A percentile compares a stretch with the other conserved stretches of the same genome.
phyloP scores from a whole-genome alignment of 2,113 vertebrate genomes.

The Scomber scombrus region DNA sequence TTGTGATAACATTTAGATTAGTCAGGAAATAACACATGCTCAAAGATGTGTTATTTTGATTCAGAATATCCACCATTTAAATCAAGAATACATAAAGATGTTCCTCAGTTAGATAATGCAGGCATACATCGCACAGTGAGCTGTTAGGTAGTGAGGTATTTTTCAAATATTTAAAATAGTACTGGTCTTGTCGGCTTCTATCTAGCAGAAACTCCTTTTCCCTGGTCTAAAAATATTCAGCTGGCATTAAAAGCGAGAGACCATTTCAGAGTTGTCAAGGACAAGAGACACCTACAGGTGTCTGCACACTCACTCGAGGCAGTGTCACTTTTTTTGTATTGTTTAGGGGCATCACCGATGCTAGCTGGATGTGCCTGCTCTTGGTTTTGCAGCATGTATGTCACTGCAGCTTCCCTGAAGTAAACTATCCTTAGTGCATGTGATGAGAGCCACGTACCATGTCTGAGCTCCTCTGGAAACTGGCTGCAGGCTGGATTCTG shows the following conservation, averaged over 20 bases:
- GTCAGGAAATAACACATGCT: background rate
- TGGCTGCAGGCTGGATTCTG: slow-evolving; percentile 31
- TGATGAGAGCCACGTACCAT: slow-evolving; percentile 26
- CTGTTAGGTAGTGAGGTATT: background rate
- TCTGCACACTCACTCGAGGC: slow-evolving; percentile 36
- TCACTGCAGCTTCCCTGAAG: slow-evolving; percentile 36
- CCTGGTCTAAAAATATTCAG: slow-evolving; percentile 53
- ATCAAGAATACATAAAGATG: slow-evolving; percentile 5
- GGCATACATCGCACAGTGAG: background rate
- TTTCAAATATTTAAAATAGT: slow-evolving; percentile 18
- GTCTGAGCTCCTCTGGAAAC: slow-evolving; percentile 35
- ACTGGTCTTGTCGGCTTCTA: slow-evolving; percentile 15
- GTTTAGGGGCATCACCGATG: slow-evolving; percentile 40
- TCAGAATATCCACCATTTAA: slow-evolving; percentile 4
- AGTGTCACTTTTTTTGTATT: slow-evolving; percentile 58
- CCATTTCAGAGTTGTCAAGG: slow-evolving; percentile 53
- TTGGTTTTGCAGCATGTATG: slow-evolving; percentile 17
- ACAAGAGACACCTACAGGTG: slow-evolving; percentile 67
- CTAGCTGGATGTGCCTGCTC: slow-evolving; percentile 13
- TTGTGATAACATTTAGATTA: background rate
- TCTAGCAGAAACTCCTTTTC: slow-evolving; percentile 18
- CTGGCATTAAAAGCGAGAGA: slow-evolving; percentile 39
- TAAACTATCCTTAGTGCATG: slow-evolving; percentile 24
- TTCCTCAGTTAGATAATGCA: background rate
- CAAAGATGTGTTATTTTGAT: background rate